These are phyloP conservation scores for Pseudachorutes palmiensis DNA, from an alignment of 1,140 invertebrate genomes.

Conservation along the genomic window DNA sequence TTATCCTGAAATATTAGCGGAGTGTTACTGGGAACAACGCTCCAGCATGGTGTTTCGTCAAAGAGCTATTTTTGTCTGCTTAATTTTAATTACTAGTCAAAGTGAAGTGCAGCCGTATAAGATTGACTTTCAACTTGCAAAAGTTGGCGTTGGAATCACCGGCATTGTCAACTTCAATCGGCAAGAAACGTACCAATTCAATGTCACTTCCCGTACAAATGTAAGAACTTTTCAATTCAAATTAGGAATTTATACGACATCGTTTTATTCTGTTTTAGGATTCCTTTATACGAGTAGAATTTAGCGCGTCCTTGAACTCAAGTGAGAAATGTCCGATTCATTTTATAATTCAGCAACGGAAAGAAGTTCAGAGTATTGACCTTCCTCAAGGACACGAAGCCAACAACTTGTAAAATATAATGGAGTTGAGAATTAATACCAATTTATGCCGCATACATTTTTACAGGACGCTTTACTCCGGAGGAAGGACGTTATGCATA, in stretches of 20 bases:
- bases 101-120: too few species aligned
- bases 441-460: too few species aligned
- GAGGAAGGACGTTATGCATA: neutral
- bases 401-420: neutral
- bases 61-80: too few species aligned
- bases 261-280: neutral
- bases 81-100: too few species aligned
- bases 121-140: too few species aligned
- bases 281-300: neutral
- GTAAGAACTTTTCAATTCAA: neutral
- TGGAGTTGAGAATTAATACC: neutral
- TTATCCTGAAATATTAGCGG: too few species aligned
- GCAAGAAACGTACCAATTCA: too few species aligned
- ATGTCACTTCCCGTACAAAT: neutral
- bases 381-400: neutral
- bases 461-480: neutral
- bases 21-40: too few species aligned
- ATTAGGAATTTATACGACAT: neutral
- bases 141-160: too few species aligned
- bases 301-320: neutral
- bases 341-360: neutral
- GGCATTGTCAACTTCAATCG: too few species aligned
- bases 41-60: too few species aligned
- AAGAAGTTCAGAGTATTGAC: neutral
- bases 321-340: neutral